Base-by-base conservation (phyloP, 1,140 invertebrate genomes). In the Drosophila hydei region DNA sequence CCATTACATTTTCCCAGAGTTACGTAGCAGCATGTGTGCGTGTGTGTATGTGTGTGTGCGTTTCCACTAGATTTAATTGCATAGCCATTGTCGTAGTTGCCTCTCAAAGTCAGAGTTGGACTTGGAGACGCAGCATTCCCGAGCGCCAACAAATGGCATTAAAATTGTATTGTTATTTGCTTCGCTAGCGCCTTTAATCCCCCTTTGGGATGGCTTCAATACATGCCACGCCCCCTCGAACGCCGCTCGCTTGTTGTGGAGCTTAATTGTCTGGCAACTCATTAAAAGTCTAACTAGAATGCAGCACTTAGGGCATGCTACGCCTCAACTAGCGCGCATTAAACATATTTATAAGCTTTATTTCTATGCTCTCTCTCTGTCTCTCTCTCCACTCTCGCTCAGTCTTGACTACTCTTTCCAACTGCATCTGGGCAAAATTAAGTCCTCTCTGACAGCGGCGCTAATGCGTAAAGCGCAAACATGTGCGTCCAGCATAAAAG, bases 161-260 rank as follows among this genome's bases (percentile, higher is more conserved):
- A 68, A 85, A 85, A 87, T 77, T 80, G 81, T 85, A 87, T 80
- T 85, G 76, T 84, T 84, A 84, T 84, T 72, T 84, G 79, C 68
- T 30, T 79, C 55, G 64, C 62, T 50, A 3, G 43, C 11, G 27
- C 8, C 51, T 47, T 45, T 33, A 12, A 1, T 9, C 2, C 12
- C 5, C 40, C n/a, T 9, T 23, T 12, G 14, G 14, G 30, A 8
- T 11, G 14, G 38, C 38, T 7, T 16, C n/a, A 5, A 6, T 6
- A 7, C 38, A 16, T n/a, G 18, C 43, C 18, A 21, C 18, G 16
- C 19, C 61, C 3, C 23, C 8, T 30, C 36, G 3, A 4, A 5
- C 16, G 11, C 18, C 5, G 1, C 27, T 40, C 3, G 50, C 48
- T 51, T 12, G 14, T 54, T 30, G 47, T 42, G 56, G 42, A 67